These are phyloP conservation scores for Petaurus breviceps DNA, from an alignment of 2,113 vertebrate species.

Conservation along the genomic window DNA sequence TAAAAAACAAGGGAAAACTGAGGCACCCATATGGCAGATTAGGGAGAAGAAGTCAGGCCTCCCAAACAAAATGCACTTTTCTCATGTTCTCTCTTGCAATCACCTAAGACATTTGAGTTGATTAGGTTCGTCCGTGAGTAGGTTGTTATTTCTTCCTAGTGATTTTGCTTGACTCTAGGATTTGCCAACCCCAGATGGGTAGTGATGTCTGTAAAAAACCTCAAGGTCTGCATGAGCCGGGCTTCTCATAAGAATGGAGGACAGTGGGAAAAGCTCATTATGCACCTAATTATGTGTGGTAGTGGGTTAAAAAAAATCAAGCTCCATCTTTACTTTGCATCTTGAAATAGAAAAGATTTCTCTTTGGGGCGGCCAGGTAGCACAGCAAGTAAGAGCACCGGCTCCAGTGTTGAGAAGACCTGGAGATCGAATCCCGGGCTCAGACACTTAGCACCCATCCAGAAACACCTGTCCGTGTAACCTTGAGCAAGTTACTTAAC, in stretches of 20 bases:
- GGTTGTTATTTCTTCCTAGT: background rate
- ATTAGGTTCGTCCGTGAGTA: background rate
- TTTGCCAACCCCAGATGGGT: background rate
- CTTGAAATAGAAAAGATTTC: background rate
- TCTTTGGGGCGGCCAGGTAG: no score
- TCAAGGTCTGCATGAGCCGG: background rate
- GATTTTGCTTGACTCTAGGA: background rate
- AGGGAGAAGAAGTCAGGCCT: background rate
- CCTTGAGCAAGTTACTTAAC: no score
- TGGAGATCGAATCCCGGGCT: no score
- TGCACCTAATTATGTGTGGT: background rate
- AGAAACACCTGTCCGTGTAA: no score
- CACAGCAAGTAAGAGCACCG: no score
- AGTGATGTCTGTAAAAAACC: background rate
- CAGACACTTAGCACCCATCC: no score
- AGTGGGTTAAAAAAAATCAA: background rate
- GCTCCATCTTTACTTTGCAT: background rate
- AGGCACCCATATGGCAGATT: background rate
- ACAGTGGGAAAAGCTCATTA: background rate
- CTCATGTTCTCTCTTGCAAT: background rate
- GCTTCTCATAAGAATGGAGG: background rate
- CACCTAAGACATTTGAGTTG: background rate
- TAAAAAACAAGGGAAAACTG: background rate
- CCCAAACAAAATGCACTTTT: background rate
- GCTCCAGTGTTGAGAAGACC: no score